Conservation (phyloP, 2,113 vertebrate species). For the Cranoglanis bouderius region DNA sequence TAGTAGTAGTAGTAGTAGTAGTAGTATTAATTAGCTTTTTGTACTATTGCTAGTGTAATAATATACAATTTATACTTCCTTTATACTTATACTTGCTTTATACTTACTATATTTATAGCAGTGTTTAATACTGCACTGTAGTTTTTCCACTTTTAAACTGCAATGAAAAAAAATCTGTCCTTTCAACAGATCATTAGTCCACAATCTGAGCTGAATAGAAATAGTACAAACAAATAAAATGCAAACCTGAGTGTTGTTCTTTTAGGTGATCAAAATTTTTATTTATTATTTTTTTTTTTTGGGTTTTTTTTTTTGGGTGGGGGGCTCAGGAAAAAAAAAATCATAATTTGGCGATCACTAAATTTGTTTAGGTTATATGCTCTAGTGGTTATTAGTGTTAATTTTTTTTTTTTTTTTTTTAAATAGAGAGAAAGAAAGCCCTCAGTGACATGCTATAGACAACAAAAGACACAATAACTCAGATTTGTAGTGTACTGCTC, state of each 20-base stretch:
- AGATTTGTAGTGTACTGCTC: not conserved
- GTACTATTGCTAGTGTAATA: not conserved
- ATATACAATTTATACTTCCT: not conserved
- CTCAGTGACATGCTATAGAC: not conserved
- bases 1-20: not conserved
- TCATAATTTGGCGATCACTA: not conserved
- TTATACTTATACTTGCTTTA: no score
- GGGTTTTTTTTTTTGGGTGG: not conserved
- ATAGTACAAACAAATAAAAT: not conserved
- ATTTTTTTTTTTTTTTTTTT: no score
- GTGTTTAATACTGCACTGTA: no score
- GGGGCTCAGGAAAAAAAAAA: not conserved
- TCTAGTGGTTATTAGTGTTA: no score
- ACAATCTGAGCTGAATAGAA: not conserved
- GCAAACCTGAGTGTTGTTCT: not conserved
- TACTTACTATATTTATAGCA: no score
- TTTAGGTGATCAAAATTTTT: not conserved
- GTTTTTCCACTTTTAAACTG: not conserved
- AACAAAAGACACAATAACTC: not conserved
- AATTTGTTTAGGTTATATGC: not conserved
- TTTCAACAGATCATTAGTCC: not conserved
- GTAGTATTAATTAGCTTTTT: not conserved
- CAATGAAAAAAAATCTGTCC: not conserved
- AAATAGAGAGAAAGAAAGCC: not conserved
- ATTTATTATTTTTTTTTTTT: not conserved